Evolutionary conservation across 2,888 invertebrate genomes (phyloP), one percentile per base, ranked within the genome.

Genomic region (Brachypterus glaber): DNA sequence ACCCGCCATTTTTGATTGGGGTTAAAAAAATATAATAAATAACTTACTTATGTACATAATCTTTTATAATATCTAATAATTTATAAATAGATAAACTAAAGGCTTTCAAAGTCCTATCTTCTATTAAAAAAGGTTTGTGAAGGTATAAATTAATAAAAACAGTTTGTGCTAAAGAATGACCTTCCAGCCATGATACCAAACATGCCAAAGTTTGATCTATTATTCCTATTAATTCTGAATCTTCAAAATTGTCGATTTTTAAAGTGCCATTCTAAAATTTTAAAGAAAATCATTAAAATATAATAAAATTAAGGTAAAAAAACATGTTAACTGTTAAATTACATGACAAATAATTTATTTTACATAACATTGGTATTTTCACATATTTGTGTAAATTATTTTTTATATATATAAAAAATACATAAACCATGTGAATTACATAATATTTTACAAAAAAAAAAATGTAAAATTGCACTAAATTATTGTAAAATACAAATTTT

Each of bases 131-230:
- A 0, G 95, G 93, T 48, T 90, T 84, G 63, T 97, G 95, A 24
- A 95, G 70, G 62, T 96, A 97, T 15, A 96, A 74, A 64, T 95
- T 95, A 16, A 93, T 96, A 61, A 96, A 95, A 5, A 97, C 86
- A 2, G 97, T 97, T 69, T 97, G 96, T 4, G 93, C 95, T 48
- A 96, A 72, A 0, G 90, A 92, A 59, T 92, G 90, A 0, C 97
- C 97, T 65, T 98, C 96, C 11, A 98, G 64, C 96, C 97, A 98
- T 0, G 96, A 93, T 1, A 93, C 93, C 51, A 97, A 73, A 60
- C 95, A 92, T 1, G 93, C 84, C 58, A 90, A 77, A 4, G 95
- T 87, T 1, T 89, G 86, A 71, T 98, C 97, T 52, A 96, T 89
- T 21, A 96, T 83, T 18, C 90, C 92, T 50, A 96, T 88, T 35